Evolutionary conservation across 2,888 invertebrate genomes (phyloP), one percentile per base, ranked within the genome.

Genomic region (Conomelus anceps): DNA sequence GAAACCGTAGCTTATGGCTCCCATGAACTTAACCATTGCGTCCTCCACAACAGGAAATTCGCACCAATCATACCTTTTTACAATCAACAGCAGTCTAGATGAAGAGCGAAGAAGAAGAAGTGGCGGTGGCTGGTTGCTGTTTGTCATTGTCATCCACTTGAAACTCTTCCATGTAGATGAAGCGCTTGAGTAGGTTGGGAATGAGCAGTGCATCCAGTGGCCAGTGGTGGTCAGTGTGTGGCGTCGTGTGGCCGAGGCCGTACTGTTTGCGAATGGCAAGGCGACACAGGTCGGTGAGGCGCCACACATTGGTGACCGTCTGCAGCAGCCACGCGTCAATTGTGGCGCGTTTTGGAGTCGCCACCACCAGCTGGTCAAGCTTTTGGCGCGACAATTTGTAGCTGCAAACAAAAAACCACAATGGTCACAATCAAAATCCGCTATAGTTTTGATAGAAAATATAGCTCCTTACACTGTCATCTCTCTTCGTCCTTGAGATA

Each of bases 351-450:
- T 90, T 93, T 34, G 20, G 22, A 41, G 87, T 87, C 41, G 13
- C 22, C 20, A 91, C 86, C 90, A 91, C 90, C 9, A 90, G 86
- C 13, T 91, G 90, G 23, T 91, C 85, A 29, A 90, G 88, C 22
- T 90, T 88, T 13, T 89, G 87, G 22, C 90, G 89, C 87, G 91
- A 90, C 11, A 92, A 90, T 85, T 92, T 90, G 89, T 92, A 84
- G 24, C 88, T 87, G 85, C 6, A 22, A 22, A 84, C n/a, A n/a
- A n/a, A n/a, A n/a, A n/a, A n/a, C n/a, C n/a, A n/a, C n/a, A n/a
- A n/a, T n/a, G n/a, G n/a, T n/a, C n/a, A n/a, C n/a, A n/a, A n/a
- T n/a, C n/a, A n/a, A n/a, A n/a, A n/a, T n/a, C n/a, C n/a, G n/a
- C n/a, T n/a, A n/a, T n/a, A n/a, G n/a, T n/a, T n/a, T 24, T 41